These are phyloP conservation scores for Anthrax anthrax DNA, from an alignment of 2,888 invertebrate genomes.

Conservation along the genomic window DNA sequence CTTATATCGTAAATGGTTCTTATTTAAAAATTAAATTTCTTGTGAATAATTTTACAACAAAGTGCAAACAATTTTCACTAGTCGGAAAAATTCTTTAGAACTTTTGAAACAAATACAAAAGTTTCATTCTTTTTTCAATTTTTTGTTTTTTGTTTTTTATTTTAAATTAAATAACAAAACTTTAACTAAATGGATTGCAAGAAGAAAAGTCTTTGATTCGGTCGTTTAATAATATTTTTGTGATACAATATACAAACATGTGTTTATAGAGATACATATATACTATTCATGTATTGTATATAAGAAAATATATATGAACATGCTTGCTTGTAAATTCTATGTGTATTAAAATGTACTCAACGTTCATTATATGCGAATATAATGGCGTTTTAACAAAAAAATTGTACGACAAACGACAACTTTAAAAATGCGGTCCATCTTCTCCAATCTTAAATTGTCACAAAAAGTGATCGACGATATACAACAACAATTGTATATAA, in stretches of 20 bases:
- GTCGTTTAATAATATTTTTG: too few species aligned
- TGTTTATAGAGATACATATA: too few species aligned
- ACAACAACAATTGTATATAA: background rate
- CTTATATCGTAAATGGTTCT: too few species aligned
- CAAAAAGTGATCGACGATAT: background rate
- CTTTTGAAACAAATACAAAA: background rate
- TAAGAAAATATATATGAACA: too few species aligned
- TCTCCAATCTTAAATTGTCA: background rate
- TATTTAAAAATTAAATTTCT: background rate
- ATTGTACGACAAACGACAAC: slow-evolving; percentile 9
- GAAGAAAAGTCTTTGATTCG: background rate
- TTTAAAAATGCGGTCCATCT: slow-evolving; percentile 9
- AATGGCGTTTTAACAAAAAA: slow-evolving; percentile 2
- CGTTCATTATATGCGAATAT: background rate
- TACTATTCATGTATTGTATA: too few species aligned
- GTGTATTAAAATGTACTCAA: too few species aligned
- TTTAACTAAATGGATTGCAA: too few species aligned
- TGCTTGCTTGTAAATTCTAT: too few species aligned
- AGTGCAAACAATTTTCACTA: background rate
- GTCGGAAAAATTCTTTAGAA: background rate
- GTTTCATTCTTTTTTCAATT: background rate
- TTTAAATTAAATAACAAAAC: too few species aligned
- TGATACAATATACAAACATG: too few species aligned
- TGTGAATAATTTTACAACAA: background rate
- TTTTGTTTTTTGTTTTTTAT: slow-evolving; percentile 1